A percentile compares a stretch with the other conserved stretches of the same genome.
These are phyloP conservation scores for Cheilosia scutellata DNA, from an alignment of 2,888 invertebrate species.

Conservation along the genomic window DNA sequence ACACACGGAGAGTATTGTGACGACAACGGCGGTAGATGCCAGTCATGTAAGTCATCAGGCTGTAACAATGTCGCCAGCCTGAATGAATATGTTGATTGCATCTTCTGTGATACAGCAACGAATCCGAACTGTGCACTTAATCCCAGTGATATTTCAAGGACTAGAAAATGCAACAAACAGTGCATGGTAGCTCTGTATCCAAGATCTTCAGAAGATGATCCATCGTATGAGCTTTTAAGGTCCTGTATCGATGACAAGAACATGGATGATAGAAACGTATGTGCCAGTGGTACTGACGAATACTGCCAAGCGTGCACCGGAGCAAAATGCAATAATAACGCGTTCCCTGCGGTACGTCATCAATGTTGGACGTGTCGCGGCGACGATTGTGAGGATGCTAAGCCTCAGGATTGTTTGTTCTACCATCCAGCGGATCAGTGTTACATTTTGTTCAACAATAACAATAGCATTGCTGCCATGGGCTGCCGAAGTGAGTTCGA, in stretches of 20 bases:
- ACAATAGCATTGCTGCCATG: slow-evolving; percentile 77
- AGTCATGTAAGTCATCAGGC: slow-evolving; percentile 80
- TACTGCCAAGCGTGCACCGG: slow-evolving; percentile 78
- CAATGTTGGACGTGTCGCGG: slow-evolving; percentile 79
- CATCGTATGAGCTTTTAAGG: slow-evolving; percentile 79
- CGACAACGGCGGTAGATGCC: slow-evolving; percentile 77
- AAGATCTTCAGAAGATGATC: slow-evolving; percentile 77
- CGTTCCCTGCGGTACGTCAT: slow-evolving; percentile 77
- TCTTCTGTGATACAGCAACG: slow-evolving; percentile 79
- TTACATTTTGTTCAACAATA: slow-evolving; percentile 78
- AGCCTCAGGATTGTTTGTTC: slow-evolving; percentile 75
- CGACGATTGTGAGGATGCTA: slow-evolving; percentile 76
- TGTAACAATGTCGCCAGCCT: slow-evolving; percentile 79
- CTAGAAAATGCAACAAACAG: slow-evolving; percentile 79
- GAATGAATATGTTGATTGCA: slow-evolving; percentile 79
- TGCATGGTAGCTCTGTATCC: slow-evolving; percentile 81
- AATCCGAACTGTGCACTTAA: slow-evolving; percentile 63
- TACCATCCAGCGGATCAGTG: slow-evolving; percentile 80
- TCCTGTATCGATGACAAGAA: slow-evolving; percentile 81
- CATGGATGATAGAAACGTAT: slow-evolving; percentile 77
- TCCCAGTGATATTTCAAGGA: slow-evolving; percentile 43
- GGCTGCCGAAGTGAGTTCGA: slow-evolving; percentile 82
- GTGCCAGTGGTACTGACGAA: slow-evolving; percentile 75
- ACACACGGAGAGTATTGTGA: slow-evolving; percentile 79
- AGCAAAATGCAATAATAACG: slow-evolving; percentile 78